Conservation (phyloP, 2,888 invertebrate genomes). For the Drosophila subquinaria region DNA sequence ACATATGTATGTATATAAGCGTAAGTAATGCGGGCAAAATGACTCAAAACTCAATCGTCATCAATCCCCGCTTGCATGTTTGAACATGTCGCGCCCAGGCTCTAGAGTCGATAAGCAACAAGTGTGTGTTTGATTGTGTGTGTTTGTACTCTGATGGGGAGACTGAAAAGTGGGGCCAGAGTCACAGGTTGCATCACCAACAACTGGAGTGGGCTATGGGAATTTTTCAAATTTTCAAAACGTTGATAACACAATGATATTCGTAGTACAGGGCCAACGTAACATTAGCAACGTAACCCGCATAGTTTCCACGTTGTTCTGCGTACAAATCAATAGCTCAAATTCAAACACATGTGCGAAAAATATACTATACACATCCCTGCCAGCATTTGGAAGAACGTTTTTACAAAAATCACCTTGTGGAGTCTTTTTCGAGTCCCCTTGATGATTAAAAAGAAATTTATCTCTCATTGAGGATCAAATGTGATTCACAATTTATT, state of each 20-base stretch:
- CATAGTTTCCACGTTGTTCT: background rate
- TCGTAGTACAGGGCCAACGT: background rate
- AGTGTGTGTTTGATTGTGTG: slow-evolving; percentile 22
- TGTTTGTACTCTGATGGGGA: background rate
- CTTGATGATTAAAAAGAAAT: too few species aligned
- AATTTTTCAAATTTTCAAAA: background rate
- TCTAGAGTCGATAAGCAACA: slow-evolving; percentile 41
- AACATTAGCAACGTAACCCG: slow-evolving; percentile 2
- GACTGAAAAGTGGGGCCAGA: background rate
- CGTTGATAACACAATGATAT: background rate
- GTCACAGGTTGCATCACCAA: slow-evolving; percentile 44
- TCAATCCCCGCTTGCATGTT: slow-evolving; percentile 35
- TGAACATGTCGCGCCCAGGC: slow-evolving; percentile 42
- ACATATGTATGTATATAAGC: background rate
- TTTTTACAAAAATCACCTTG: too few species aligned
- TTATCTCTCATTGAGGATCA: too few species aligned
- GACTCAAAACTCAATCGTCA: slow-evolving; percentile 31
- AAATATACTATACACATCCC: background rate
- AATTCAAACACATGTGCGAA: background rate
- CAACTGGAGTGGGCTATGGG: background rate
- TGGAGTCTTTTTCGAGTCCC: too few species aligned
- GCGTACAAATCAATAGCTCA: background rate
- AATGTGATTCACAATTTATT: too few species aligned
- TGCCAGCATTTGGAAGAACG: too few species aligned
- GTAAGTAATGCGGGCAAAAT: slow-evolving; percentile 43